phyloP scores from a whole-genome alignment of 2,888 invertebrate genomes.

The Xestoiulus laeticollis region DNA sequence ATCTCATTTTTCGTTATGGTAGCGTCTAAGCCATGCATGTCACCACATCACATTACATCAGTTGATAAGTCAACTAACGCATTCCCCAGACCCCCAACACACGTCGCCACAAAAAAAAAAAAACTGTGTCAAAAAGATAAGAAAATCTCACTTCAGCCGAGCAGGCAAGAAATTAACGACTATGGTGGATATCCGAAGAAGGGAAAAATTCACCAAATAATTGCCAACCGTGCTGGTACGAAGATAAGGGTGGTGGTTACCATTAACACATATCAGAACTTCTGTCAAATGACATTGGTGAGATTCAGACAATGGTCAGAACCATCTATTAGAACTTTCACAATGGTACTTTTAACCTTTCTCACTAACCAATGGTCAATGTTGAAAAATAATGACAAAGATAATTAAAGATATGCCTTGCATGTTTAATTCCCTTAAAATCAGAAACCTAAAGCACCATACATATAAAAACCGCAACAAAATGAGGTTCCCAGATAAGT shows the following conservation, averaged over 20 bases:
- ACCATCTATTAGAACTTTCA: no score
- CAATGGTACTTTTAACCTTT: no score
- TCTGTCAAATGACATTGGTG: not conserved
- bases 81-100: conserved; percentile 16
- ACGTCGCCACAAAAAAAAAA: not conserved
- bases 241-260: conserved; percentile 26
- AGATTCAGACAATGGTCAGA: not conserved
- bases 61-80: conserved; percentile 26
- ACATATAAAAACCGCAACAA: no score
- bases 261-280: not conserved
- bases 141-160: conserved; percentile 13
- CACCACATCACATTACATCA: conserved; percentile 26
- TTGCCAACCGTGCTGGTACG: not conserved
- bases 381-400: no score
- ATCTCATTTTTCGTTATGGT: conserved; percentile 16
- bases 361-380: no score
- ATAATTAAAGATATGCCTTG: no score
- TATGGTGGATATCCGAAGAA: not conserved
- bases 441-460: no score
- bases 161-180: conserved; percentile 1
- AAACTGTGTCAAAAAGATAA: conserved; percentile 26
- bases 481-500: no score
- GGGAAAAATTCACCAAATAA: not conserved
- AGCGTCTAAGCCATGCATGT: conserved; percentile 26
- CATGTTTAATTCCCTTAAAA: no score